Evolutionary conservation across 2,888 invertebrate species (phyloP).

Genomic region (Chymomyza amoena): DNA sequence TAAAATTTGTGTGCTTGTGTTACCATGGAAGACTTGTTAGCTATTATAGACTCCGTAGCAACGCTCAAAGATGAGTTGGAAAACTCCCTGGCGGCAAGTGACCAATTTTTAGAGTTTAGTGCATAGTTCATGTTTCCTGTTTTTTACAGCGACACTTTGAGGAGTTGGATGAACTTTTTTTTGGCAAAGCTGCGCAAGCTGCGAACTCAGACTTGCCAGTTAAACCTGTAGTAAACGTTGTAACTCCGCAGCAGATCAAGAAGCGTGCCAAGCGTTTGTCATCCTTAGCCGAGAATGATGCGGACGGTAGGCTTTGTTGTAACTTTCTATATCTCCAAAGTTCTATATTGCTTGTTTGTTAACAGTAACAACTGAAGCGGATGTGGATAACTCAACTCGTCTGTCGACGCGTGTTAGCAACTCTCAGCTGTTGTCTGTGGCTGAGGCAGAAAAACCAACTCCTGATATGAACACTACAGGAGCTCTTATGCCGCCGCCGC

Average conservation of each 20-base stretch:
- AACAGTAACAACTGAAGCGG: background rate
- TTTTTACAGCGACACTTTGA: conserved; percentile 42
- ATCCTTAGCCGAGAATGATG: conserved; percentile 59
- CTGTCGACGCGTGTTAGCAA: conserved; percentile 54
- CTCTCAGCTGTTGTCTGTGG: conserved; percentile 49
- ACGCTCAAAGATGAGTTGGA: conserved; percentile 37
- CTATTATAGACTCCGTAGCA: conserved; percentile 43
- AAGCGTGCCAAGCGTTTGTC: conserved; percentile 72
- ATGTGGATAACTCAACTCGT: background rate
- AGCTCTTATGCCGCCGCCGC: conserved; percentile 64
- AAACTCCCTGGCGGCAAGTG: conserved; percentile 47
- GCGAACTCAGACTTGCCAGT: conserved; percentile 10
- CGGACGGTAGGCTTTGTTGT: conserved; percentile 35
- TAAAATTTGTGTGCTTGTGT: background rate
- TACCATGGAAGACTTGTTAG: conserved; percentile 65
- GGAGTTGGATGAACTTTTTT: conserved; percentile 51
- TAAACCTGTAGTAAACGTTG: conserved; percentile 26
- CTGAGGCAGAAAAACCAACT: conserved; percentile 23
- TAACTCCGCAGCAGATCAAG: conserved; percentile 74
- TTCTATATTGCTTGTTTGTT: background rate
- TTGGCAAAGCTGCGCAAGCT: conserved; percentile 28
- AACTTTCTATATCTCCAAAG: background rate
- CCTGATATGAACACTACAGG: conserved; percentile 38
- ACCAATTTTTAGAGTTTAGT: background rate
- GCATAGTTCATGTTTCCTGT: too few relatives aligned